Base-by-base conservation (phyloP, 2,888 invertebrate species). In the Tachystola acroxantha region DNA sequence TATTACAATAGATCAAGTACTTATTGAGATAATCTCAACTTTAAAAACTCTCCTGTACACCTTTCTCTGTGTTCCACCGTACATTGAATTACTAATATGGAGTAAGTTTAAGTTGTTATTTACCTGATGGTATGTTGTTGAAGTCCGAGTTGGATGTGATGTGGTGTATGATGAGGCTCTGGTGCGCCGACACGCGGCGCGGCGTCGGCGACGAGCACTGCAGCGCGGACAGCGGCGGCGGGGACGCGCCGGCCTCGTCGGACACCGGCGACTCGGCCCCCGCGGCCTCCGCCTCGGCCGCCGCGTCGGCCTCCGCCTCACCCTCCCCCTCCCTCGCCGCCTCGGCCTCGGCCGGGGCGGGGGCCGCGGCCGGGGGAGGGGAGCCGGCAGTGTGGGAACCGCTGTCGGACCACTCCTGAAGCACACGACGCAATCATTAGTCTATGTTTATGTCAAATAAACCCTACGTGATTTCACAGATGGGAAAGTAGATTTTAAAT, bases 61-160 rank as follows among this genome's bases (percentile, higher is more conserved):
- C n/a, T n/a, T n/a, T n/a, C n/a, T n/a, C n/a, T n/a, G n/a, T n/a
- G n/a, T n/a, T n/a, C n/a, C n/a, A n/a, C n/a, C n/a, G n/a, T n/a
- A n/a, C n/a, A n/a, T n/a, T n/a, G n/a, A n/a, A n/a, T n/a, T n/a
- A n/a, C n/a, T n/a, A n/a, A n/a, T n/a, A n/a, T n/a, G n/a, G n/a
- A n/a, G n/a, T n/a, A n/a, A n/a, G n/a, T n/a, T n/a, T n/a, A n/a
- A n/a, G n/a, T n/a, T n/a, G n/a, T n/a, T 24, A 33, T 40, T 42
- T 22, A 76, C 81, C 80, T 5, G 81, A 77, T 25, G 81, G 82
- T 50, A 82, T 81, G 53, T 84, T 84, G 56, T 84, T 80, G 72
- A 82, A 86, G 72, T 86, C 82, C 1, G 77, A 76, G 65, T 84
- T 82, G 71, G 75, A 76, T 45, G 82, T 82, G 65, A 86, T 85